These are phyloP conservation scores for Yoshiicerus persimilis DNA, from an alignment of 1,140 invertebrate species.

Conservation along the genomic window DNA sequence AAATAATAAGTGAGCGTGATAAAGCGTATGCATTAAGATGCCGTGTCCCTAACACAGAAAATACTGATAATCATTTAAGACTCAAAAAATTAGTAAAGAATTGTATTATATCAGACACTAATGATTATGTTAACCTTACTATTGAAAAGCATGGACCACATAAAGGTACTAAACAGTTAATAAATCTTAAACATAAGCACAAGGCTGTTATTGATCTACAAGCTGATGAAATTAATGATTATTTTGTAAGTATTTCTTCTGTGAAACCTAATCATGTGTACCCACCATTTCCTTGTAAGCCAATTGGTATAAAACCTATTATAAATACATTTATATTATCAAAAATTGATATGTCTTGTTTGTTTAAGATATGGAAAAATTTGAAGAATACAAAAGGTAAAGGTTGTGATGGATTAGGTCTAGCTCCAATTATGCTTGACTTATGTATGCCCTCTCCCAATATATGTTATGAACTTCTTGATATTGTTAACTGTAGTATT, in stretches of 20 bases:
- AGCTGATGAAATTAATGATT: neutral
- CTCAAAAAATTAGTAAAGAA: neutral
- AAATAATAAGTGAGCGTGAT: neutral
- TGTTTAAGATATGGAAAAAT: neutral
- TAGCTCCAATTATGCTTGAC: neutral
- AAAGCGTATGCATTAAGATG: neutral
- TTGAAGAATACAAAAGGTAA: neutral
- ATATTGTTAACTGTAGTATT: neutral
- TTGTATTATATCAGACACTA: neutral
- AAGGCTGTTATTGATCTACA: neutral
- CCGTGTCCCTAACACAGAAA: neutral
- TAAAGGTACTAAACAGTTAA: neutral
- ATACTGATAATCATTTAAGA: neutral
- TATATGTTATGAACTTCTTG: neutral
- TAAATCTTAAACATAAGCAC: neutral
- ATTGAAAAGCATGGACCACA: neutral
- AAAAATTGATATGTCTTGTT: neutral
- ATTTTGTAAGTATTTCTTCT: neutral
- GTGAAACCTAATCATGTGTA: neutral
- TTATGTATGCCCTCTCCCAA: neutral
- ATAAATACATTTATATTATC: neutral
- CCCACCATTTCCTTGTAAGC: neutral
- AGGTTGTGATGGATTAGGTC: neutral
- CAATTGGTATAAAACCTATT: neutral
- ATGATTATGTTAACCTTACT: neutral